Evolutionary conservation across 1,140 invertebrate species (phyloP).

Genomic region (Coenobita brevimanus): DNA sequence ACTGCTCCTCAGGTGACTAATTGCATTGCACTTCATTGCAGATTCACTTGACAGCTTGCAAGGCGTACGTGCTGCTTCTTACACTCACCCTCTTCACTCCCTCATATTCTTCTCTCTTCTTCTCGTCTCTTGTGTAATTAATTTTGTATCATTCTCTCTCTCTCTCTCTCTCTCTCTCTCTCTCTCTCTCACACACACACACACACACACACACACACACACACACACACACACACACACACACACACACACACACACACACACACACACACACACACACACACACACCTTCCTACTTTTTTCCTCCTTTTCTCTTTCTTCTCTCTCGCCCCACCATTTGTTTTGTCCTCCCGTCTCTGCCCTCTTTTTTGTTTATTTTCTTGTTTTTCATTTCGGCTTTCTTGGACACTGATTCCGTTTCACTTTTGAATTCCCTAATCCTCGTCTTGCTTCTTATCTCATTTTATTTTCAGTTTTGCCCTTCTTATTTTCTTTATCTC

Average conservation of each 20-base stretch:
- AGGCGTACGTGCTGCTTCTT: no score
- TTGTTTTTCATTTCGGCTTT: neutral
- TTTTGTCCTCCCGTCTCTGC: neutral
- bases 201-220: no score
- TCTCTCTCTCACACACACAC: constrained; percentile 20
- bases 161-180: neutral
- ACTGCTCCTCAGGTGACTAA: no score
- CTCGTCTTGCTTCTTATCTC: neutral
- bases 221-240: no score
- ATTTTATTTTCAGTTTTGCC: neutral
- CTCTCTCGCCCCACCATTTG: no score
- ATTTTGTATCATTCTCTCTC: neutral
- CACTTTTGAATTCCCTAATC: neutral
- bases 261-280: no score
- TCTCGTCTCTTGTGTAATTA: neutral
- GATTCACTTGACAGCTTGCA: no score
- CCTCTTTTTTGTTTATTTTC: neutral
- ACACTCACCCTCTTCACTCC: neutral
- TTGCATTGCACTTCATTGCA: no score
- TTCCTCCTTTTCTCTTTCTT: no score
- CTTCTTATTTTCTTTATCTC: neutral
- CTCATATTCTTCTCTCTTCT: neutral
- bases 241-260: no score
- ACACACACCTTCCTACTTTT: no score
- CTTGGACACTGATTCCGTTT: neutral